phyloP scores from a whole-genome alignment of 2,113 vertebrate species.

The Phaethon lepturus region DNA sequence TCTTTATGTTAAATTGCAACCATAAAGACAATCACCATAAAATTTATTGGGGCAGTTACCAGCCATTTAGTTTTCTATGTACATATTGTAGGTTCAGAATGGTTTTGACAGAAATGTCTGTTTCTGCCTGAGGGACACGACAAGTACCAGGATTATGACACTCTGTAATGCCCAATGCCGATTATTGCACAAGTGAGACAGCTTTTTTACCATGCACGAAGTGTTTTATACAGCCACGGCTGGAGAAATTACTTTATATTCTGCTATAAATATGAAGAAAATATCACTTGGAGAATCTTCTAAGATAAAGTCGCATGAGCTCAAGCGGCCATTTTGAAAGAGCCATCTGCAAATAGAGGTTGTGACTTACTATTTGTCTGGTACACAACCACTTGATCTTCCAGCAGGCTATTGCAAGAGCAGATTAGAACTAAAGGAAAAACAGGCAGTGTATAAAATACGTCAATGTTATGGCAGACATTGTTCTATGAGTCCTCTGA shows the following conservation, averaged over 20 bases:
- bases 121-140: not conserved
- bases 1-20: not conserved
- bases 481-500: not conserved
- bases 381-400: not conserved
- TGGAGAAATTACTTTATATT: slow-evolving; percentile 7
- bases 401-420: not conserved
- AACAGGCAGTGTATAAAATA: not conserved
- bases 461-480: not conserved
- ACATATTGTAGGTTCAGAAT: not conserved
- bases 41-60: not conserved
- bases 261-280: not conserved
- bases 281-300: not conserved
- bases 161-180: not conserved
- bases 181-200: not conserved
- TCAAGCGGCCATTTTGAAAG: not conserved
- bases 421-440: not conserved
- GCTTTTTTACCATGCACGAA: not conserved
- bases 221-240: not conserved
- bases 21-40: slow-evolving; percentile 6
- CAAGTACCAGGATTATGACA: not conserved
- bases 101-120: not conserved
- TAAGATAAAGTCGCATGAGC: not conserved
- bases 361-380: not conserved
- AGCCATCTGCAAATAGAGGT: not conserved
- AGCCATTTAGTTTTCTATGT: not conserved